These are phyloP conservation scores for Clivina fossor DNA, from an alignment of 2,888 invertebrate genomes.

Conservation along the genomic window DNA sequence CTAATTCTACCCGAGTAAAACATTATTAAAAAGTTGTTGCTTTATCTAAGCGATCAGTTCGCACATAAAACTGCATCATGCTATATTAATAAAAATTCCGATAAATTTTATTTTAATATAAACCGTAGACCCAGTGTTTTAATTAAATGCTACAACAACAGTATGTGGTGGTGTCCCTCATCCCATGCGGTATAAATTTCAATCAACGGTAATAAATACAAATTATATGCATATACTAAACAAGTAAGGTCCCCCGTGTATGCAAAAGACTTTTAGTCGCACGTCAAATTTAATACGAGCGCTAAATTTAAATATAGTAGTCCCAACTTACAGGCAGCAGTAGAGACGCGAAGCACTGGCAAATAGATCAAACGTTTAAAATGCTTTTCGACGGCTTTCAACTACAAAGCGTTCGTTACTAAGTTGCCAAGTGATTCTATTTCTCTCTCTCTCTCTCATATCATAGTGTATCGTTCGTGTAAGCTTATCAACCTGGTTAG, in stretches of 20 bases:
- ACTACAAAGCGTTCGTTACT: too few relatives aligned
- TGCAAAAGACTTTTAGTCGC: slow-evolving; percentile 15
- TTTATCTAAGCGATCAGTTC: background rate
- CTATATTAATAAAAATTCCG: slow-evolving; percentile 8
- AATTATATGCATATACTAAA: slow-evolving; percentile 7
- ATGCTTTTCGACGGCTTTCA: slow-evolving; percentile 11
- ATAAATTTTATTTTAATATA: slow-evolving; percentile 18
- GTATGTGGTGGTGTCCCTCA: slow-evolving; percentile 20
- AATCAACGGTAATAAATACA: slow-evolving; percentile 20
- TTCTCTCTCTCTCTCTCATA: too few relatives aligned
- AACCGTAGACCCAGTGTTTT: slow-evolving; percentile 5
- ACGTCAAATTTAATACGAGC: slow-evolving; percentile 16
- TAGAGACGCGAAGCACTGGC: slow-evolving; percentile 8
- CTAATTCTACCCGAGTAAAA: too few relatives aligned
- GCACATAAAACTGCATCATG: too few relatives aligned
- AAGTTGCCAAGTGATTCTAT: background rate
- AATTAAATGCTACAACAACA: slow-evolving; percentile 18
- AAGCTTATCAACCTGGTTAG: too few relatives aligned
- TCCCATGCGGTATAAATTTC: slow-evolving; percentile 21
- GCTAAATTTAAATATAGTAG: slow-evolving; percentile 25
- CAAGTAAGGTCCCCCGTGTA: background rate
- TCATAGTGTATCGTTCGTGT: too few relatives aligned
- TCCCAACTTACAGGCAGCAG: background rate
- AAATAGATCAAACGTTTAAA: slow-evolving; percentile 19
- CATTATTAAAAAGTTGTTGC: too few relatives aligned